Base-by-base conservation (phyloP, 2,888 invertebrate species). In the Hylaea fasciaria region DNA sequence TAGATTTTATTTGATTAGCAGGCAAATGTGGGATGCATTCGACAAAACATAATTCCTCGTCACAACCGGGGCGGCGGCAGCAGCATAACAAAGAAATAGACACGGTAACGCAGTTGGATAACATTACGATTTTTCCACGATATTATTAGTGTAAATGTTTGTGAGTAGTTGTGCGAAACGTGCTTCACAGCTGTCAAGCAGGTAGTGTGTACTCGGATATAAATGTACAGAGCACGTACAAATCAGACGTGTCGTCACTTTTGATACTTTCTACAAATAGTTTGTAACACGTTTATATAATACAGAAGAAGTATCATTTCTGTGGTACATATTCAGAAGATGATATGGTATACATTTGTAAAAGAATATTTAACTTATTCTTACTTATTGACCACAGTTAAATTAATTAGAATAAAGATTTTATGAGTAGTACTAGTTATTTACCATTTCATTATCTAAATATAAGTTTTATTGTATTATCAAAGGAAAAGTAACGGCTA, bases 231-330 rank as follows among this genome's bases (percentile, higher is more conserved):
- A 73, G 76, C 84, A 86, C 85, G 82, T 85, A 81, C 76, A 46
- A 70, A 71, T 74, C 75, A 73, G 76, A 74, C 74, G 64, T 71
- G 66, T 64, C 69, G 66, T 72, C 73, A 74, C 70, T 77, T 81
- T 79, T 74, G 73, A 74, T 75, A 79, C 83, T 86, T 85, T 86
- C 85, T 81, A 78, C 71, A 64, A 53, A 70, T 64, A 3, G 52
- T 71, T 80, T 77, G 76, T 76, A 66, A 70, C 82, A 81, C 76
- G 80, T 81, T 77, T 62, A 56, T 55, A 53, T 62, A 62, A 65
- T 54, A 13, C 1, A 50, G 60, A 50, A 46, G 55, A 51, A 57
- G 44, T 45, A 5, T 49, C 39, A 54, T 61, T 28, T 52, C 60
- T 28, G 22, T 32, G 1, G 32, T 32, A 32, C 32, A 7, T 7